These are phyloP conservation scores for Sphinx pinastri DNA, from an alignment of 2,888 invertebrate genomes.

Conservation along the genomic window DNA sequence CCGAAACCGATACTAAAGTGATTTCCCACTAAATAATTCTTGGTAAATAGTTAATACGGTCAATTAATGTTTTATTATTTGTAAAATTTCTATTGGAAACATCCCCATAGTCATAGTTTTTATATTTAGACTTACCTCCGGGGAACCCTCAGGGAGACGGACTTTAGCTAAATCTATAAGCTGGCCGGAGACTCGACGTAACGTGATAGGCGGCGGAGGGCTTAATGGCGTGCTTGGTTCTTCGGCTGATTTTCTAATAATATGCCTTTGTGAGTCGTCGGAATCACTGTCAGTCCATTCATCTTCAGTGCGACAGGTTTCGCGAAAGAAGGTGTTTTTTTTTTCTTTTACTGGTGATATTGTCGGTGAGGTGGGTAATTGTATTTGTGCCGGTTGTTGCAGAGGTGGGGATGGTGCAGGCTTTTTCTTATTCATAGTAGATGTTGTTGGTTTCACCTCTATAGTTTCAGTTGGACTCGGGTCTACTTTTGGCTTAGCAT, in stretches of 20 bases:
- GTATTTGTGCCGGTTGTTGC: conserved; percentile 49
- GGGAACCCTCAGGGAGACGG: conserved; percentile 76
- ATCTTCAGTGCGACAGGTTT: conserved; percentile 86
- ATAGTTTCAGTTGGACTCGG: conserved; percentile 39
- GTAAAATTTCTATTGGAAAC: background rate
- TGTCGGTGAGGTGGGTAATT: conserved; percentile 44
- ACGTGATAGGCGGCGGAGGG: conserved; percentile 71
- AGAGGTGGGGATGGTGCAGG: conserved; percentile 66
- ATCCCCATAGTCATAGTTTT: background rate
- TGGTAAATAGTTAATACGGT: too few species aligned
- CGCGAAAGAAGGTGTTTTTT: conserved; percentile 80
- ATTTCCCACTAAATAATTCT: too few species aligned
- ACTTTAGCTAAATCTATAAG: conserved; percentile 73
- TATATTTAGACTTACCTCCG: conserved; percentile 73
- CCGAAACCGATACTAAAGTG: too few species aligned
- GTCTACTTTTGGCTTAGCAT: conserved; percentile 53
- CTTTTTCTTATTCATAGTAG: conserved; percentile 64
- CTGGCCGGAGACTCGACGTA: conserved; percentile 77
- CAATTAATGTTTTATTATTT: too few species aligned
- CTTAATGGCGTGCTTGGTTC: conserved; percentile 53
- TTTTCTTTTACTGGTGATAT: conserved; percentile 54
- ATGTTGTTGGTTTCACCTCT: conserved; percentile 65
- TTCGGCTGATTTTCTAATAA: conserved; percentile 41
- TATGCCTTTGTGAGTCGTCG: conserved; percentile 59
- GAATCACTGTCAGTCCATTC: conserved; percentile 83